A percentile compares a stretch with the other conserved stretches of the same genome.
Conservation (phyloP, 92 coral and sea anemone genomes). For the Paramuricea clavata region DNA sequence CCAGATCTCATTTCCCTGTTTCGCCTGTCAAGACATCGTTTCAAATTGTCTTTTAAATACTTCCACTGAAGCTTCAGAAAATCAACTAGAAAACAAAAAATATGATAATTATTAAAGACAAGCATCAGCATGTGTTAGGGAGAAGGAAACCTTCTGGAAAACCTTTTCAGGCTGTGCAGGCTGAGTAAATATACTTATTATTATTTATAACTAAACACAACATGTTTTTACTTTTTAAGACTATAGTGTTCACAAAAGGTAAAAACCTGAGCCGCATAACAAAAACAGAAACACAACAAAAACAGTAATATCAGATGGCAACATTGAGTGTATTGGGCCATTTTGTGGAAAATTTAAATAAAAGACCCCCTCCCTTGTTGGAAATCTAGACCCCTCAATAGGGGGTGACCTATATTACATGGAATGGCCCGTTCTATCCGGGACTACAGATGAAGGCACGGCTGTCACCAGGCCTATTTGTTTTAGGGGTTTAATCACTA, state of each 20-base stretch:
- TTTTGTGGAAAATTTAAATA: background rate
- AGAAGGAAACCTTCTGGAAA: too few relatives aligned
- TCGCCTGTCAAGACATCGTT: slow-evolving; percentile 16
- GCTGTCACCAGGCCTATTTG: too few relatives aligned
- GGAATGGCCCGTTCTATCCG: too few relatives aligned
- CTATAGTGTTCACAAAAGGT: background rate
- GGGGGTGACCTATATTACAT: too few relatives aligned
- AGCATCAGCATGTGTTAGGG: background rate
- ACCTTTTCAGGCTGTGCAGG: too few relatives aligned
- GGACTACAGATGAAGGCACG: too few relatives aligned
- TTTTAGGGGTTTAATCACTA: background rate
- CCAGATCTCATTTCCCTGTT: slow-evolving; percentile 24
- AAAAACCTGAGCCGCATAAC: background rate
- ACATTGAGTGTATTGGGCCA: background rate
- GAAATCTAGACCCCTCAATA: too few relatives aligned
- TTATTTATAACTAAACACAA: too few relatives aligned
- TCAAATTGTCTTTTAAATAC: slow-evolving; percentile 37
- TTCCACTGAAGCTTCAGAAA: slow-evolving; percentile 15
- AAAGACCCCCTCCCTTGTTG: too few relatives aligned
- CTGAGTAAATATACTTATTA: too few relatives aligned
- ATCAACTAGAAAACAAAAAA: slow-evolving; percentile 19
- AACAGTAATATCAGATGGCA: background rate
- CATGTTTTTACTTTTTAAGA: too few relatives aligned
- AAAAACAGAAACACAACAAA: background rate
- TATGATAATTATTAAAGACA: background rate